phyloP scores from a whole-genome alignment of 2,797 vertebrate genomes.

The Eutrigla gurnardus region DNA sequence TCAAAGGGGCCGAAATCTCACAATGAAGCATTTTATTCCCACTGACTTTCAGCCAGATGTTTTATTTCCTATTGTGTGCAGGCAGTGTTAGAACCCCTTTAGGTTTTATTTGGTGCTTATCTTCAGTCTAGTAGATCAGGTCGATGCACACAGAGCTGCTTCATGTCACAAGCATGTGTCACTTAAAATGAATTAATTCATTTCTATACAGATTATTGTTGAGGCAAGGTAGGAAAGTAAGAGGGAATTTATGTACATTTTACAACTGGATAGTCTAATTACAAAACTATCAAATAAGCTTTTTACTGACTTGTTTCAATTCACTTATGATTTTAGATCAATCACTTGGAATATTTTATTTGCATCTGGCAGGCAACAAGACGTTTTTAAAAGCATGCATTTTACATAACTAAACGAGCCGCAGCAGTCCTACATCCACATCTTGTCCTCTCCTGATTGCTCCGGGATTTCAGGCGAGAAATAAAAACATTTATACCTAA shows the following conservation, averaged over 20 bases:
- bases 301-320: neutral
- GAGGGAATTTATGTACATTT: neutral
- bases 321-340: neutral
- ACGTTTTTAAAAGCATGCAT: neutral
- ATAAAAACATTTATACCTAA: neutral
- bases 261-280: neutral
- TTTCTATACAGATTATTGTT: neutral
- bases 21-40: conserved; percentile 24
- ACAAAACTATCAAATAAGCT: neutral
- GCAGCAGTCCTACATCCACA: neutral
- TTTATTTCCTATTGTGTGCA: conserved; percentile 8
- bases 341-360: neutral
- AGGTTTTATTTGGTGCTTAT: neutral
- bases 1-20: conserved; percentile 22
- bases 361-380: neutral
- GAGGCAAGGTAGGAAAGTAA: neutral
- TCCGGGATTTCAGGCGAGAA: neutral
- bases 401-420: neutral
- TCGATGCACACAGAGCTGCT: neutral
- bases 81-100: neutral
- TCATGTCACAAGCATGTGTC: neutral
- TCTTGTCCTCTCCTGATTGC: neutral
- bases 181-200: neutral
- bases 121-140: neutral
- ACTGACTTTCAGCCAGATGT: conserved; percentile 3